Evolutionary conservation across 2,797 vertebrate species (phyloP).

Genomic region (Alectoris magna): DNA sequence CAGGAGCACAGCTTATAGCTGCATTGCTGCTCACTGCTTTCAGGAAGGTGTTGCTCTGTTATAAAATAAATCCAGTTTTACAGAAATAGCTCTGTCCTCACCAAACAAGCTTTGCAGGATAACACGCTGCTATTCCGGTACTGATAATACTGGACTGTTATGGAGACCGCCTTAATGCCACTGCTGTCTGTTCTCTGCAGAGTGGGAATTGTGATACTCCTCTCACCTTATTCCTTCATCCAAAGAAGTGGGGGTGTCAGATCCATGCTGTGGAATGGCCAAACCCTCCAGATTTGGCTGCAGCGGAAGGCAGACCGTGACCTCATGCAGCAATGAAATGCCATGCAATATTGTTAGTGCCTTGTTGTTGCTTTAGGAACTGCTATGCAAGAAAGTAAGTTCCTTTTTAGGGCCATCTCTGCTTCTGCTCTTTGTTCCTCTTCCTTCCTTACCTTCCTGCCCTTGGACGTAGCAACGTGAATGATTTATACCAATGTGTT

Average conservation of each 20-base stretch:
- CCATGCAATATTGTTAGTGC: not conserved
- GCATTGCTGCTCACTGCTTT: not conserved
- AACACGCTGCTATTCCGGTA: not conserved
- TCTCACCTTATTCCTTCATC: conserved; percentile 1
- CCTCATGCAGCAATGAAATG: conserved; percentile 5
- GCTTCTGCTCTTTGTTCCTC: conserved; percentile 57
- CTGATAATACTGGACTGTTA: not conserved
- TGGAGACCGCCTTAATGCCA: not conserved
- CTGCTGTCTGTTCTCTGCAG: not conserved
- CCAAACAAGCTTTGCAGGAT: not conserved
- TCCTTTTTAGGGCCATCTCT: conserved; percentile 44
- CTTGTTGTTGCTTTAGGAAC: conserved; percentile 28
- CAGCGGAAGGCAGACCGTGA: conserved; percentile 35
- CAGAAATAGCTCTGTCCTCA: conserved; percentile 15
- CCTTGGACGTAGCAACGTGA: accelerated
- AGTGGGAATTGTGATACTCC: not conserved
- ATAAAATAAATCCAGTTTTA: not conserved
- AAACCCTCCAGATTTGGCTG: conserved; percentile 29
- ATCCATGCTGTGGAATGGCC: not conserved
- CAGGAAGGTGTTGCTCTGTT: conserved; percentile 11
- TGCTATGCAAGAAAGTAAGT: conserved; percentile 16
- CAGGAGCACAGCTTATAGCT: not conserved
- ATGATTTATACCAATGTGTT: not conserved
- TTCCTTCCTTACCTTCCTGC: conserved; percentile 59
- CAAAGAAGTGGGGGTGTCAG: not conserved